phyloP scores from a whole-genome alignment of 2,797 vertebrate species.

The Salarias fasciatus region DNA sequence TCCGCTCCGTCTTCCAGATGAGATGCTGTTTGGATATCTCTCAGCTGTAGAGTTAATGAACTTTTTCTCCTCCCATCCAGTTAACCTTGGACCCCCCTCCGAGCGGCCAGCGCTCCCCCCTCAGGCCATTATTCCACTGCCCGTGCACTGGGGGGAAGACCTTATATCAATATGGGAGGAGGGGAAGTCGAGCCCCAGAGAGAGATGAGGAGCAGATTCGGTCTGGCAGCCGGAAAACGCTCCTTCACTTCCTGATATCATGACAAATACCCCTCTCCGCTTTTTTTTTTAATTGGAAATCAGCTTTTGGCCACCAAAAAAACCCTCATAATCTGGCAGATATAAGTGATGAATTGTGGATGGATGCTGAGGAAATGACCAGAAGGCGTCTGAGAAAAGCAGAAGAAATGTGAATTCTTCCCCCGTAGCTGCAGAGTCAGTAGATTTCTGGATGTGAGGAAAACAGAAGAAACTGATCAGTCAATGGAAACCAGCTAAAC shows the following conservation, averaged over 20 bases:
- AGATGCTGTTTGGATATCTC: conserved; percentile 46
- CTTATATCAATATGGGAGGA: conserved; percentile 13
- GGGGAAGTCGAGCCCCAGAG: conserved; percentile 45
- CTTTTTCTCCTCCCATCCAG: conserved; percentile 32
- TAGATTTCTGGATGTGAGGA: conserved; percentile 30
- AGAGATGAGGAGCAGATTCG: conserved; percentile 73
- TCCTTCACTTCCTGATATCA: conserved; percentile 30
- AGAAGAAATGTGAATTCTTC: conserved; percentile 6
- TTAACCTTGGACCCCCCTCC: conserved; percentile 11
- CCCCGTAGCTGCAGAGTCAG: background rate
- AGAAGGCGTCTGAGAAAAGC: conserved; percentile 38
- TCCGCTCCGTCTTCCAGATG: conserved; percentile 25
- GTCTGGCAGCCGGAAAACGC: conserved; percentile 63
- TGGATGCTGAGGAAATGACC: conserved; percentile 60
- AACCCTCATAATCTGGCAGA: conserved; percentile 51
- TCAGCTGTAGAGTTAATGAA: conserved; percentile 29
- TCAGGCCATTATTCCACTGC: conserved; percentile 37
- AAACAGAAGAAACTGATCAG: too few species aligned
- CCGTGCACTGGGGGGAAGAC: conserved; percentile 17
- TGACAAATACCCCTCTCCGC: conserved; percentile 24
- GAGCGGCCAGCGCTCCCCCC: background rate
- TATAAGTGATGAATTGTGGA: conserved; percentile 46
- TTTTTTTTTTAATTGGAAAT: conserved; percentile 35
- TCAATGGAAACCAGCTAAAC: background rate
- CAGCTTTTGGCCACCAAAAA: conserved; percentile 8